Evolutionary conservation across 2,888 invertebrate genomes (phyloP), one percentile per base, ranked within the genome.

Genomic region (Conus canariensis): DNA sequence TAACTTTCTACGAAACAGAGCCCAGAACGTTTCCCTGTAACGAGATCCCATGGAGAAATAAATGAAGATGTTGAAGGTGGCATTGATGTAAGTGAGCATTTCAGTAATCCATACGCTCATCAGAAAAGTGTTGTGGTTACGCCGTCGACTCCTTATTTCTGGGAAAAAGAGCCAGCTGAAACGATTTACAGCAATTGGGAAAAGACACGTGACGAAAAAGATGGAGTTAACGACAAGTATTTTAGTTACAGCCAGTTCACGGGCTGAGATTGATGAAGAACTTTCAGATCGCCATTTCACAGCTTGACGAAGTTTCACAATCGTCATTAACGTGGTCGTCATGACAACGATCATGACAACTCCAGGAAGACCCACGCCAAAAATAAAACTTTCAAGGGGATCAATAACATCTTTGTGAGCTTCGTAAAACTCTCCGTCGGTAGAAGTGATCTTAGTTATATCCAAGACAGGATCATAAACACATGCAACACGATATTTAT

Each of bases 241-340:
- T 56, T 16, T 87, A 22, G 87, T 87, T n/a, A 87, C 56, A 45
- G 87, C 87, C 56, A 87, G 14, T 45, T 87, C 87, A 45, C 16
- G 87, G 56, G 70, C n/a, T 8, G 87, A 87, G 22, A 74, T 60
- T 10, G 77, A 80, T 12, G 60, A n/a, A 8, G 59, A 85, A 12
- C 56, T 22, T 25, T 56, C 16, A 12, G 45, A 22, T 16, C 87
- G 22, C 85, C 85, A 85, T 7, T 19, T 10, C 14, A 16, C 59
- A 0, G 16, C 60, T 14, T 85, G 83, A 58, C 85, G 60, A n/a
- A 85, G 59, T 60, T 85, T 85, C 59, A 85, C 25, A 2, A 25
- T 60, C n/a, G 85, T 85, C 25, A 85, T n/a, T 60, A 60, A 19
- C 0, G 85, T 85, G 7, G 60, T 25, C 60, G 60, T n/a, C 12